A percentile compares a stretch with the other conserved stretches of the same genome.
These are phyloP conservation scores for Zaprionus taronus DNA, from an alignment of 1,140 invertebrate genomes.

Conservation along the genomic window DNA sequence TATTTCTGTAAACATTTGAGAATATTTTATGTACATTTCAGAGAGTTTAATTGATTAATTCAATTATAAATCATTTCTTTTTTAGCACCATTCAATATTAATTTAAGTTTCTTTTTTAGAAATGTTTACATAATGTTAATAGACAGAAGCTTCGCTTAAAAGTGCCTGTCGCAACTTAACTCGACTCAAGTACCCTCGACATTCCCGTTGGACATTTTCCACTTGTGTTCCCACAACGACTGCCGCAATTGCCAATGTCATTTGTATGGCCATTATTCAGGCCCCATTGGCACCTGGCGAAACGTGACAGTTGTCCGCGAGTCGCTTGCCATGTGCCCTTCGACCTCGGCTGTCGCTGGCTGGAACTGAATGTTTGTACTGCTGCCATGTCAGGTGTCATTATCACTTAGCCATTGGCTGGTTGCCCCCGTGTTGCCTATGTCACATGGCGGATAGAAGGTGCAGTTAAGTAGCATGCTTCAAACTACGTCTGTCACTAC, in stretches of 20 bases:
- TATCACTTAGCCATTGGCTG: constrained; percentile 40
- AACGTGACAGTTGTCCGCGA: constrained; percentile 52
- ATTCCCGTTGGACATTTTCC: constrained; percentile 14
- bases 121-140: too few relatives aligned
- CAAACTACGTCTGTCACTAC: constrained; percentile 44
- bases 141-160: neutral
- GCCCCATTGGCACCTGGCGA: constrained; percentile 21
- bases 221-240: neutral
- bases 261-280: constrained; percentile 70
- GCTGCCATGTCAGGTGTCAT: constrained; percentile 70
- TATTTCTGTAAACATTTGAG: neutral
- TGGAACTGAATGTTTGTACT: constrained; percentile 35
- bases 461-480: constrained; percentile 66
- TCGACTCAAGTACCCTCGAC: neutral
- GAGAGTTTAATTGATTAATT: too few relatives aligned
- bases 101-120: too few relatives aligned
- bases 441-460: neutral
- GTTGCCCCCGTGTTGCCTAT: constrained; percentile 35
- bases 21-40: neutral
- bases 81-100: too few relatives aligned
- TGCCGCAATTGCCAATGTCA: constrained; percentile 37
- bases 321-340: constrained; percentile 40
- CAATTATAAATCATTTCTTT: too few relatives aligned
- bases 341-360: constrained; percentile 21
- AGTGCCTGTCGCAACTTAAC: neutral